Evolutionary conservation across 2,888 invertebrate genomes (phyloP), one percentile per base, ranked within the genome.

Genomic region (Apamea anceps): DNA sequence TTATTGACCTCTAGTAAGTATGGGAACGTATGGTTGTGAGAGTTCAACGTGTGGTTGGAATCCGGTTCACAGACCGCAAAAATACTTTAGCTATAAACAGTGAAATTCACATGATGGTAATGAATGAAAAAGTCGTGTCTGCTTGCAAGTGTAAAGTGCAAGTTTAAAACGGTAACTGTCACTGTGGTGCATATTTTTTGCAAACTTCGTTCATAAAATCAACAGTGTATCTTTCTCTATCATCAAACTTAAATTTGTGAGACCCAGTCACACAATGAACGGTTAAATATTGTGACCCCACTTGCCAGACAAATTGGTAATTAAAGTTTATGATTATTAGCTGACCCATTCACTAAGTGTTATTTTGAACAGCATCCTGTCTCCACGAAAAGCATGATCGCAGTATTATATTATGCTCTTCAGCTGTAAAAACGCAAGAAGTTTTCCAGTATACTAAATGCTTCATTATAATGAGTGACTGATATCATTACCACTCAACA

Each of bases 61-160:
- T 84, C 74, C 84, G 77, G 80, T 84, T 89, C 84, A 84, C 87
- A 81, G 78, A 70, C 60, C 63, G 81, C 87, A 85, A 88, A 88
- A 82, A 85, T 77, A 51, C 32, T 77, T 57, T 57, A 75, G 77
- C 72, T 67, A 57, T 70, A 78, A 77, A 87, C 86, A 86, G 88
- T 80, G 79, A 88, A 88, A 80, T 86, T 86, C 84, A 81, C 81
- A 85, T 83, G 77, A 70, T 45, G 54, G 76, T 86, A 77, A 75
- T 60, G 71, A 85, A 84, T 75, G 76, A 85, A 85, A 86, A 84
- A 81, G 71, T 85, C 72, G 57, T 51, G 62, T 72, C 63, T 42
- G 60, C 66, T 71, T 71, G 63, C 62, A 63, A 77, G 79, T 82
- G 77, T 76, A 85, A 82, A 77, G 79, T 82, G 77, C 78, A 85